Evolutionary conservation across 2,113 vertebrate genomes (phyloP), one percentile per base, ranked within the genome.

Genomic region (Indicator maculatus): DNA sequence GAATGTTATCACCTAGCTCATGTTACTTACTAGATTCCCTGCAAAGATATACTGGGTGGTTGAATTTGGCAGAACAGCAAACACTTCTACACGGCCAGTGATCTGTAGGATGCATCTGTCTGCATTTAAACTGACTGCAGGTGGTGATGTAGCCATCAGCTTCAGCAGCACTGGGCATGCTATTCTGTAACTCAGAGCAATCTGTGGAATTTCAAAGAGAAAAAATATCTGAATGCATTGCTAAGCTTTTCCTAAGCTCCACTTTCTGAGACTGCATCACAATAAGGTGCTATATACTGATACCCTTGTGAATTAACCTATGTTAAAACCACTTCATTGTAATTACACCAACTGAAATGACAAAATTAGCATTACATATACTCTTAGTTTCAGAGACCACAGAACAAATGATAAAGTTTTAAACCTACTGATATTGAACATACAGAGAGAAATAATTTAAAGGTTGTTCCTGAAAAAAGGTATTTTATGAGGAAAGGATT

Each of bases 11-110:
- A 72, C 82, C 56, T 47, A 56, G 16, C 28, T 80, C 67, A 13
- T 4, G 9, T 74, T 65, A 95, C 97, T 97, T 88, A 98, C 95
- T 14, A 97, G 93, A 87, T 97, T 97, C 59, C 97, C 93, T 76
- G 93, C 93, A 73, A 97, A 94, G 7, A 97, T 75, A 55, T 76
- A 44, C 66, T 94, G 75, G 1, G 64, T 75, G 4, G 96, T 96
- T 6, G 94, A 92, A 69, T 97, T 92, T 78, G 93, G 65, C 21
- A 89, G 41, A 60, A 97, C 31, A 59, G 94, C 93, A 77, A 97
- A 92, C 26, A 95, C 53, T 81, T 97, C 31, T 28, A 96, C 53
- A 23, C 73, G 93, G 59, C 85, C 96, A 55, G 94, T 94, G 91
- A 97, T 93, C 50, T 97, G 87, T 18, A 98, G 84, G 69, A 88